phyloP scores from a whole-genome alignment of 2,888 invertebrate species.

The Tortricodes alternella region DNA sequence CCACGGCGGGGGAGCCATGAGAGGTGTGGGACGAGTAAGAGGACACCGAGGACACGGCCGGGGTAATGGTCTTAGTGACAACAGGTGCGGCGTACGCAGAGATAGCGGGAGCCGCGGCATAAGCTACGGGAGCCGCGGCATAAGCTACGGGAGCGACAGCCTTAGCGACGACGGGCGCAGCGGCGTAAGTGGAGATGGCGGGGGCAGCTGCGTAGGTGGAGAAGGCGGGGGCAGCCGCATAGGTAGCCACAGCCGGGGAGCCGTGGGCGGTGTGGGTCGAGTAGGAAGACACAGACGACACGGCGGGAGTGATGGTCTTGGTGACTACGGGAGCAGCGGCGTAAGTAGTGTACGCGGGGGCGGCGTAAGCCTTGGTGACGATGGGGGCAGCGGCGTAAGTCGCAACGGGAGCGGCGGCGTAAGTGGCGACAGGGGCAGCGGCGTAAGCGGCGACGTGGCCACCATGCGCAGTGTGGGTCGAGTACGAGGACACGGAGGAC shows the following conservation, averaged over 20 bases:
- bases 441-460: constrained; percentile 30
- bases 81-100: constrained; percentile 49
- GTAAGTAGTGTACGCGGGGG: constrained; percentile 76
- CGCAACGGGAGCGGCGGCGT: constrained; percentile 47
- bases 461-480: constrained; percentile 17
- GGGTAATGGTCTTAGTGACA: constrained; percentile 52
- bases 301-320: constrained; percentile 63
- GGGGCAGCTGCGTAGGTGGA: constrained; percentile 39
- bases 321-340: constrained; percentile 63
- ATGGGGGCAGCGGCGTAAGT: constrained; percentile 49
- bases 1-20: constrained; percentile 33
- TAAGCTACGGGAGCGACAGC: constrained; percentile 72
- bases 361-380: constrained; percentile 53
- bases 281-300: constrained; percentile 53
- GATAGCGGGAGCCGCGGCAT: constrained; percentile 41
- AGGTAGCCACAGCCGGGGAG: constrained; percentile 42
- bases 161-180: constrained; percentile 31
- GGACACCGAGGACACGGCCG: constrained; percentile 38
- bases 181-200: constrained; percentile 38
- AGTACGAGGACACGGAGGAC: no score
- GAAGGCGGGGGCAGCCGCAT: constrained; percentile 54
- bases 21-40: constrained; percentile 31
- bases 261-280: constrained; percentile 47
- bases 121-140: constrained; percentile 24
- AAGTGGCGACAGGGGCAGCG: constrained; percentile 70